Base-by-base conservation (phyloP, 2,797 vertebrate genomes). In the Melanogrammus aeglefinus region DNA sequence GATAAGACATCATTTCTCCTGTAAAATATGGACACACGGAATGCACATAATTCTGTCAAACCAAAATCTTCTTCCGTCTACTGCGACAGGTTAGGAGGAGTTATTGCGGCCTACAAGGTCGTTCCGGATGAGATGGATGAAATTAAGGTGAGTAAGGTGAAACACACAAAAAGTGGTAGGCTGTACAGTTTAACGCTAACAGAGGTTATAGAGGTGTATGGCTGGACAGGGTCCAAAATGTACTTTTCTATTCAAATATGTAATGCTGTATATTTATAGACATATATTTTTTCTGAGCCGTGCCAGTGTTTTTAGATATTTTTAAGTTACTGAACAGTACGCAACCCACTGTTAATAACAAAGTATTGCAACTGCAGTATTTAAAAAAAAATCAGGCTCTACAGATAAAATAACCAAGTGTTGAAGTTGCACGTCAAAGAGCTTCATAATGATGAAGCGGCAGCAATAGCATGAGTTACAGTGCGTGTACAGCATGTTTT, bases 101-200 rank as follows among this genome's bases (percentile, higher is more conserved):
- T 96, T 92, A 94, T 99, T 90, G 92, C 96, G 87, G 97, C 96
- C 85, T 99, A 99, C 94, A 99, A 99, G 94, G 97, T 99, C 80
- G 97, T 99, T 88, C 98, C 98, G 80, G 98, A 99, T 16, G 98
- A 99, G 94, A 96, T 98, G 79, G 96, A 98, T 91, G 97, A 99
- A 93, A 99, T 99, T 90, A 99, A 99, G 97, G 98, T 99, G 95
- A 74, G 69, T 39, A 33, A n/a, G n/a, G n/a, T n/a, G n/a, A n/a
- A n/a, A 16, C 29, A 16, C 14, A 51, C 38, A 9, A 18, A 72
- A 35, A 51, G 16, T 8, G 57, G 57, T 63, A n/a, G 57, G 47
- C 29, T 77, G 72, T 77, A 18, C 8, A 44, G 33, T 72, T 35
- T 3, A 44, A 10, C 29, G 27, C 4, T 57, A 57, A 21, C 47